Evolutionary conservation across 2,888 invertebrate genomes (phyloP), one percentile per base, ranked within the genome.

Genomic region (Fragum fragum): DNA sequence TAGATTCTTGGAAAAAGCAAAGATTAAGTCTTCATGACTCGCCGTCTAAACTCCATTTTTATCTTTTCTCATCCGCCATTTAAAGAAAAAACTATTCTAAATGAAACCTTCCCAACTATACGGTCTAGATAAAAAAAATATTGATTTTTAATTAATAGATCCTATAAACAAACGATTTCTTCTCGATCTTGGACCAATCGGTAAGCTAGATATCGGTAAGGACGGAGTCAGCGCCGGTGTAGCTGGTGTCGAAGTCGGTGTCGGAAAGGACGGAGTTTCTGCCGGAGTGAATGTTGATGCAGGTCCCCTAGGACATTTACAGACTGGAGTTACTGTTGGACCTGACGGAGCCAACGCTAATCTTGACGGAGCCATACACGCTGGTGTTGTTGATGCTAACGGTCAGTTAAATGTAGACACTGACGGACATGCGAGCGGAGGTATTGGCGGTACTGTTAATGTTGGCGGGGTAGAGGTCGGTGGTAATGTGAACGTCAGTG

Each of bases 391-490:
- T 66, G 82, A 82, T 26, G 82, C 74, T 42, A 79, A 78, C 11
- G 75, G 68, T 7, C 75, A 82, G 21, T 28, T 81, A 11, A 78
- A 83, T 53, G 87, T 73, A 32, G 85, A 83, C 26, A 71, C 83
- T 52, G 78, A 75, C 32, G 78, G 73, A 39, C 74, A 74, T 28
- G 79, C 77, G 18, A 81, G 81, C 42, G 86, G 76, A 3, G 79
- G 70, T 53, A 81, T 73, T n/a, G 85, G 79, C 36, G 85, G 70
- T 18, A 74, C 78, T 14, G 86, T 83, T 0, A 83, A 85, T 63
- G 53, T 85, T 28, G 47, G 18, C 14, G 84, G 81, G n/a, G 80
- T 79, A 11, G 81, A 85, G 52, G 80, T 85, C 21, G 87, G 84
- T 6, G 84, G 82, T 28, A 75, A 87, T 57, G 76, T 82, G 11